Evolutionary conservation across 2,888 invertebrate species (phyloP), one percentile per base, ranked within the genome.

Genomic region (Drosophila infuscata): DNA sequence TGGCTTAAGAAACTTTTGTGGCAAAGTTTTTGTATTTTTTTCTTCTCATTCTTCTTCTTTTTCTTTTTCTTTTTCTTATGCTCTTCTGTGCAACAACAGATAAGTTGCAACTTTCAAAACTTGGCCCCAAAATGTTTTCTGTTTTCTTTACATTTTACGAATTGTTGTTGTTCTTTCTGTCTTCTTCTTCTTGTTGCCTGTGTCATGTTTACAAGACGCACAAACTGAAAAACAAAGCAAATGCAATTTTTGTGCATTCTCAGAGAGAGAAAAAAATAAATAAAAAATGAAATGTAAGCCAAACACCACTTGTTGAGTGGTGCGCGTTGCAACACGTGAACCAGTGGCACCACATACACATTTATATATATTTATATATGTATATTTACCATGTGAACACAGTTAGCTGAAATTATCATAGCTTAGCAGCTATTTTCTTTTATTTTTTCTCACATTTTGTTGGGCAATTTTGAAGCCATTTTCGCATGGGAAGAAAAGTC

Each of bases 31-130:
- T 52, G n/a, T 56, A 3, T 29, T 3, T 43, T 4, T 52, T 15
- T 30, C 30, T 60, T 38, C 25, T 25, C 3, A 25, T 25, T 25
- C 25, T 25, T 25, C 25, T 25, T 41, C 41, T 33, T n/a, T 29
- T n/a, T n/a, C n/a, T n/a, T n/a, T n/a, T n/a, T n/a, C 6, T 11
- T 12, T 29, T 25, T 49, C 20, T 15, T 52, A 12, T 56, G 56
- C 54, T 43, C 51, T 48, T 41, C 35, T 54, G 71, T 70, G 76
- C 79, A 79, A 87, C 91, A 87, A 87, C 87, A 90, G 87, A 87
- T 87, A 87, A 90, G 89, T 87, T 87, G 89, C 91, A 90, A 87
- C 88, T 87, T 87, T 90, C 82, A 88, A 89, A 87, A 87, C 88
- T 87, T 89, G 83, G 62, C 75, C 76, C 76, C 72, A 66, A 75